Evolutionary conservation across 2,888 invertebrate species (phyloP).

Genomic region (Diarsia rubi): DNA sequence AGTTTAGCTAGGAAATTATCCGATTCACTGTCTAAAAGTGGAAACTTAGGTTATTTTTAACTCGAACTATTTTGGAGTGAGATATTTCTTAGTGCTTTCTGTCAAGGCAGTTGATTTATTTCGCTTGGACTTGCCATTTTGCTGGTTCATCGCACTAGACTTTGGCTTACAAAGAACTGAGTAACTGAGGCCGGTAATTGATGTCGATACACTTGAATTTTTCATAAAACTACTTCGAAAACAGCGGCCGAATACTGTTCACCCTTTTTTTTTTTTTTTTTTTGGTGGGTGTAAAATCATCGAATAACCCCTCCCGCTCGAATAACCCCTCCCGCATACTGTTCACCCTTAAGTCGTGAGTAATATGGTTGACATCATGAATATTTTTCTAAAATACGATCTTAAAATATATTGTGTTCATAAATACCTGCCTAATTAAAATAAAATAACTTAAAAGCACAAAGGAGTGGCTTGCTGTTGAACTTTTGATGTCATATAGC

Average conservation of each 20-base stretch:
- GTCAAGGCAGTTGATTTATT: background rate
- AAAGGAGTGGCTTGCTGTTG: conserved; percentile 55
- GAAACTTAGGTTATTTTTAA: background rate
- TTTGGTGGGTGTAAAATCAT: too few species aligned
- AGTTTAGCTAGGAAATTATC: background rate
- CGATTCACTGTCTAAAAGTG: background rate
- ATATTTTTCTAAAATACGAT: background rate
- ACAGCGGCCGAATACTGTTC: background rate
- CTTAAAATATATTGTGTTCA: conserved; percentile 6
- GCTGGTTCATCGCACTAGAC: background rate
- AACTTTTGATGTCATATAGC: conserved; percentile 63
- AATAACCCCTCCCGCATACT: too few species aligned
- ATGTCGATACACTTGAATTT: background rate
- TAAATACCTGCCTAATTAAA: conserved; percentile 28
- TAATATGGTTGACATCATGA: background rate
- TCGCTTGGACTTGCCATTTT: background rate
- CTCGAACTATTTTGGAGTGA: background rate
- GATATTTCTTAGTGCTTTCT: background rate
- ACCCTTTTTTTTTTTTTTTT: too few species aligned
- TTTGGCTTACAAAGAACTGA: background rate
- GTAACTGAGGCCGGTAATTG: too few species aligned
- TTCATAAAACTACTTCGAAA: background rate
- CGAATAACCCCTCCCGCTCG: too few species aligned
- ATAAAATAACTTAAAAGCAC: conserved; percentile 43
- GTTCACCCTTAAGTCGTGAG: background rate